A percentile compares a stretch with the other conserved stretches of the same genome.
phyloP scores from a whole-genome alignment of 1,140 invertebrate genomes.

The Pseudomyrmex pallidus region DNA sequence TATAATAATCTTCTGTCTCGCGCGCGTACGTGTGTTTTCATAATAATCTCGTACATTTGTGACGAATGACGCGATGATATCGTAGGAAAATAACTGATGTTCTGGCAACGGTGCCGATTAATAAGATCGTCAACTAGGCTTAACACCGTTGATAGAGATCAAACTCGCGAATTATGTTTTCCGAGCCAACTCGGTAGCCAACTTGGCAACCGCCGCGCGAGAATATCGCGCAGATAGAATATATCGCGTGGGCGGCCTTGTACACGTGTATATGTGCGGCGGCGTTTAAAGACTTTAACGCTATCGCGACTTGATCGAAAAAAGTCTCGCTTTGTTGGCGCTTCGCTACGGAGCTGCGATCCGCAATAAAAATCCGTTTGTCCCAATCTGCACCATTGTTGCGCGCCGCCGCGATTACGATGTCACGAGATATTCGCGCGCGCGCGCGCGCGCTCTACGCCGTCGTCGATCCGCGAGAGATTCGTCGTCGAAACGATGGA shows the following conservation, averaged over 20 bases:
- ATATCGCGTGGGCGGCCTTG: constrained; percentile 62
- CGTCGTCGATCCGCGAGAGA: not conserved
- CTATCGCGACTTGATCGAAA: constrained; percentile 61
- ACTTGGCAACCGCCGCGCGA: constrained; percentile 40
- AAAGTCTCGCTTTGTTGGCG: constrained; percentile 17
- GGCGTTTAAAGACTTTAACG: constrained; percentile 24
- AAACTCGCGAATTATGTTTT: constrained; percentile 48
- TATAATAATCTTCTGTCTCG: constrained; percentile 12
- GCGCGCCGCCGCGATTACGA: constrained; percentile 25
- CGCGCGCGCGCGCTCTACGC: not conserved
- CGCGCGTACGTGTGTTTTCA: not conserved
- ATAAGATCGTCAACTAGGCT: constrained; percentile 52
- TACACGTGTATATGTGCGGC: not conserved
- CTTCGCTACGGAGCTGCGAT: not conserved
- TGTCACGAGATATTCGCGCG: constrained; percentile 24
- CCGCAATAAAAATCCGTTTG: constrained; percentile 17
- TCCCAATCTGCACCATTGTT: constrained; percentile 13
- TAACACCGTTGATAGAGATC: constrained; percentile 41
- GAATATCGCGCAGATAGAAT: constrained; percentile 22
- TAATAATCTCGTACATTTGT: constrained; percentile 9
- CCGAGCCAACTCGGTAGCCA: constrained; percentile 61
- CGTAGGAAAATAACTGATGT: constrained; percentile 46
- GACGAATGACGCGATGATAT: constrained; percentile 39
- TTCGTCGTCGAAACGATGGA: constrained; percentile 25
- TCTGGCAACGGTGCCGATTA: constrained; percentile 41